phyloP scores from a whole-genome alignment of 2,113 vertebrate genomes.

The Ochotona curzoniae region DNA sequence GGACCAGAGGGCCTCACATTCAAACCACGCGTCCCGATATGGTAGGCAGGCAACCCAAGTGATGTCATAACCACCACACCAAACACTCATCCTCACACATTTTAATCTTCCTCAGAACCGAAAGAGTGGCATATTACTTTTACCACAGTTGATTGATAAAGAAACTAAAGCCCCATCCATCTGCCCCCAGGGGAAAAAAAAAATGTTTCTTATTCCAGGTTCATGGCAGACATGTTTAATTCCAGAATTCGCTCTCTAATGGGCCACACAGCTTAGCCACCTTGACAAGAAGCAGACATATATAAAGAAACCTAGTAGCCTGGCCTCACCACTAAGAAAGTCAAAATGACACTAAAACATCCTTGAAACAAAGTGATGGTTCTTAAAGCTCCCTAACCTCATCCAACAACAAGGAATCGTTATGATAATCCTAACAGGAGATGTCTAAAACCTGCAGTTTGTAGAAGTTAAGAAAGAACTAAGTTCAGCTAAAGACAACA shows the following conservation, averaged over 20 bases:
- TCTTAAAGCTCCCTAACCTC: background rate
- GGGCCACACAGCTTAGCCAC: background rate
- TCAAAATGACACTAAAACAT: background rate
- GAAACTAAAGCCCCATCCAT: background rate
- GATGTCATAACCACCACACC: too few species aligned
- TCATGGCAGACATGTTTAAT: background rate
- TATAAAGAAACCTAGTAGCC: background rate
- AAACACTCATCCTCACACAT: background rate
- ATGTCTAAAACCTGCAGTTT: background rate
- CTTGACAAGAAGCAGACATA: background rate
- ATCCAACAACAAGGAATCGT: background rate
- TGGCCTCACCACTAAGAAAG: background rate
- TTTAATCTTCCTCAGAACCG: background rate
- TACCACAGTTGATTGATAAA: background rate
- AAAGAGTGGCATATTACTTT: background rate
- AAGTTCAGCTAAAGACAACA: constrained; percentile 7
- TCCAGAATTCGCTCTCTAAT: background rate
- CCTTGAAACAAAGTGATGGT: background rate
- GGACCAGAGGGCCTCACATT: too few species aligned
- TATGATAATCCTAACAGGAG: background rate
- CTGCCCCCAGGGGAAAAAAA: background rate
- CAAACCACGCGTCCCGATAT: too few species aligned
- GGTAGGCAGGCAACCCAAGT: too few species aligned
- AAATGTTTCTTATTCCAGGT: background rate
- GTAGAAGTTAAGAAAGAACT: background rate